Conservation (phyloP, 2,888 invertebrate species). For the Pandemis cinnamomeana region DNA sequence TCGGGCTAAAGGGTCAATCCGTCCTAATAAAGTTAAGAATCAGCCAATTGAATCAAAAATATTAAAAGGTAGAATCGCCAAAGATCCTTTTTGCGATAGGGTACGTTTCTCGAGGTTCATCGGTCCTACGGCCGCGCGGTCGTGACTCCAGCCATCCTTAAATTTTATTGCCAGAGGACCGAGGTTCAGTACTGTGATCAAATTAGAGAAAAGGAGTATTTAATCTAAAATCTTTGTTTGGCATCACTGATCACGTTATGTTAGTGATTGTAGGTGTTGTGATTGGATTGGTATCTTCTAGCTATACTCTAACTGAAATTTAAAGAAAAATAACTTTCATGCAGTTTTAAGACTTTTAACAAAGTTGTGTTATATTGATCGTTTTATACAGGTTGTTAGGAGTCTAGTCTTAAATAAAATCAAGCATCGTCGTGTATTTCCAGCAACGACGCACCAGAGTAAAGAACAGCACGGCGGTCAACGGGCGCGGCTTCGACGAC, state of each 20-base stretch:
- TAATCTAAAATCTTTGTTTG: too few species aligned
- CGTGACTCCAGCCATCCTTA: neutral
- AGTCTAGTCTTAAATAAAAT: neutral
- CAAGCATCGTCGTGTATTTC: slow-evolving; percentile 41
- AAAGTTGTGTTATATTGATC: too few species aligned
- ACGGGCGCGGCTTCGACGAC: slow-evolving; percentile 73
- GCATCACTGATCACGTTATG: too few species aligned
- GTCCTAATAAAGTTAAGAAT: neutral
- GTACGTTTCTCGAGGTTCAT: neutral
- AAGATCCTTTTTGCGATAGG: neutral
- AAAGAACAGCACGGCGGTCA: slow-evolving; percentile 52
- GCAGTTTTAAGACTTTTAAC: too few species aligned
- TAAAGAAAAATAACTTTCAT: too few species aligned
- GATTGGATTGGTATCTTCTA: too few species aligned
- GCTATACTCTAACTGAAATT: too few species aligned
- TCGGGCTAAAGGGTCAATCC: neutral
- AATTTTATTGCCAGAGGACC: neutral
- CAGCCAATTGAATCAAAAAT: neutral
- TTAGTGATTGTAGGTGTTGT: neutral
- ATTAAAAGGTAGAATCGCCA: neutral
- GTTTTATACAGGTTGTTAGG: neutral
- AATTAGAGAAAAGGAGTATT: neutral
- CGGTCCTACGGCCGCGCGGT: neutral
- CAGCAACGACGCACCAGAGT: slow-evolving; percentile 59
- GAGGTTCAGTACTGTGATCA: neutral